Conservation (phyloP, 2,113 vertebrate genomes). For the Tachuris rubrigastra region DNA sequence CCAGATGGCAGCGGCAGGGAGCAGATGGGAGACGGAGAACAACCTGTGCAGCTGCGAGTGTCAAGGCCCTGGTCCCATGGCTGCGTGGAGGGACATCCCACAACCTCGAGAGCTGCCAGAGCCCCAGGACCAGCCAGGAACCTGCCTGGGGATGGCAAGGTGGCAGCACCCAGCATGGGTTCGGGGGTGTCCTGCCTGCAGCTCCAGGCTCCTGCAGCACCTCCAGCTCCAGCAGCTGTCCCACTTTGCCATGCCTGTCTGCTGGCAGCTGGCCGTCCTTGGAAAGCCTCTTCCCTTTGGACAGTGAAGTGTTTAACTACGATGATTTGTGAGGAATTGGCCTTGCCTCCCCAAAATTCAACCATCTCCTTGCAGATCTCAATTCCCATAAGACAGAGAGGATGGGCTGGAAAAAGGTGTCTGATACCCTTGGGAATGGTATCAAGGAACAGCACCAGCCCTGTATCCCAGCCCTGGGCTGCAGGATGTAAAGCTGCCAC, state of each 20-base stretch:
- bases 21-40: conserved; percentile 1
- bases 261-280: background rate
- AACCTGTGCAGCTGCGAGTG: background rate
- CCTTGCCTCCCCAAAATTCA: background rate
- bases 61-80: background rate
- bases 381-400: fast-evolving
- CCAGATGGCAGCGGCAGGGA: background rate
- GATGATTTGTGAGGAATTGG: background rate
- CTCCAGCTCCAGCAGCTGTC: background rate
- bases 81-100: background rate
- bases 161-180: background rate
- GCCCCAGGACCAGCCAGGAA: fast-evolving
- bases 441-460: background rate
- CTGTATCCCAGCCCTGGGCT: background rate
- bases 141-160: background rate
- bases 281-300: background rate
- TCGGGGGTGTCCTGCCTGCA: background rate
- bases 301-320: background rate
- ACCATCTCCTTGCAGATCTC: background rate
- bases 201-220: background rate
- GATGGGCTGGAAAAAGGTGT: background rate
- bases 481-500: background rate
- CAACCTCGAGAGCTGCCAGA: background rate
- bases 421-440: background rate
- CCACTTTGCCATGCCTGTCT: background rate